These are phyloP conservation scores for Dynastes grantii DNA, from an alignment of 2,888 invertebrate species.

Conservation along the genomic window DNA sequence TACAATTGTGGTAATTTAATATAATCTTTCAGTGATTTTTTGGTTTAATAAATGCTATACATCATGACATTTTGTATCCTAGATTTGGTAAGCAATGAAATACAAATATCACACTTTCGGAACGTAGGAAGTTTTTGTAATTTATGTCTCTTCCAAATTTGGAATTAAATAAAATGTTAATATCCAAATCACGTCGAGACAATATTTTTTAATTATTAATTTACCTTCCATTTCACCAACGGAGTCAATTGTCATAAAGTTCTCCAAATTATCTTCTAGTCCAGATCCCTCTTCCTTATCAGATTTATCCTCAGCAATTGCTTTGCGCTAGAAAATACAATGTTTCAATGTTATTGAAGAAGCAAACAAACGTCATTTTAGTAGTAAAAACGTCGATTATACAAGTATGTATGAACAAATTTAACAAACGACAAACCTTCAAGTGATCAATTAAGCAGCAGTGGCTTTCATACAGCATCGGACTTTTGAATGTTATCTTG, in stretches of 20 bases:
- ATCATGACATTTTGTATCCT: conserved; percentile 53
- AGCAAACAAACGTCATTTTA: background rate
- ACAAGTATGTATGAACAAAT: conserved; percentile 30
- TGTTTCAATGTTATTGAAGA: conserved; percentile 3
- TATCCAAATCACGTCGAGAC: conserved; percentile 42
- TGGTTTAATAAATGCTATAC: background rate
- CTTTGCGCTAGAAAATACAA: conserved; percentile 72
- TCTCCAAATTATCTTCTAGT: conserved; percentile 83
- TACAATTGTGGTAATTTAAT: background rate
- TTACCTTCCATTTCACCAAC: conserved; percentile 88
- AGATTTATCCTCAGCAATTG: conserved; percentile 68
- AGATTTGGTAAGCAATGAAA: conserved; percentile 55
- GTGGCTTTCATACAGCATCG: conserved; percentile 90
- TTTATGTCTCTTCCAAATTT: conserved; percentile 58
- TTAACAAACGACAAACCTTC: conserved; percentile 73
- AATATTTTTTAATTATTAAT: conserved; percentile 50
- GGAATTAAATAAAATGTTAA: conserved; percentile 55
- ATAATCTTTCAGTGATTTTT: background rate
- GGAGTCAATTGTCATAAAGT: conserved; percentile 91
- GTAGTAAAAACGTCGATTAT: background rate
- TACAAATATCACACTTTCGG: conserved; percentile 50
- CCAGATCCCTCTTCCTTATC: conserved; percentile 77
- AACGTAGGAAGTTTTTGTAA: conserved; percentile 53
- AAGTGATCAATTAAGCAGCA: conserved; percentile 87
- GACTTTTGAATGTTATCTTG: conserved; percentile 84